Evolutionary conservation across 2,113 vertebrate species (phyloP).

Genomic region (Cyphomyrus discorhynchus): DNA sequence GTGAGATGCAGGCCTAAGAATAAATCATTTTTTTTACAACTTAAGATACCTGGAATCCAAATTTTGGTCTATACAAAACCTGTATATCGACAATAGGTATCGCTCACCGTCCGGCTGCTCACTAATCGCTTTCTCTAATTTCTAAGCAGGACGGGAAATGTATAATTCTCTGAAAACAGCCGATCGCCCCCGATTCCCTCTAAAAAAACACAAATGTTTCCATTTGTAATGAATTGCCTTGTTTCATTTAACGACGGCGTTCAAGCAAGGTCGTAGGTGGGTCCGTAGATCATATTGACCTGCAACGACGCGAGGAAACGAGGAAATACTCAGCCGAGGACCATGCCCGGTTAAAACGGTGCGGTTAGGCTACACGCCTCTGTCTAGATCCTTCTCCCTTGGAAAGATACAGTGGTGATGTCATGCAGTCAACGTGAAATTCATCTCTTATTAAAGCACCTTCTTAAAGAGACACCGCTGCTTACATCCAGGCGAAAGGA

Average conservation of each 20-base stretch:
- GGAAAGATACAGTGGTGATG: conserved; percentile 80
- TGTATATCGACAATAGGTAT: not conserved
- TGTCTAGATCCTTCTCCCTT: conserved; percentile 60
- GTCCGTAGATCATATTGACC: not conserved
- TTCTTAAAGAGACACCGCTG: conserved; percentile 76
- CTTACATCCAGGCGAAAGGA: not conserved
- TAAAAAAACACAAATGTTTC: not conserved
- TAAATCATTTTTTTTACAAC: conserved; percentile 10
- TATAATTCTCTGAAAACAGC: conserved; percentile 1
- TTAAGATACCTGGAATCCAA: not conserved
- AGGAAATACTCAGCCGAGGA: not conserved
- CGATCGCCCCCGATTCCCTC: not conserved
- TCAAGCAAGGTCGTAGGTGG: not conserved
- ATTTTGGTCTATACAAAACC: not conserved
- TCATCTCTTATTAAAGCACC: conserved; percentile 79
- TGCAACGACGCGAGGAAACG: not conserved
- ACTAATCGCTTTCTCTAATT: not conserved
- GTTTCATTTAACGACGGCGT: not conserved
- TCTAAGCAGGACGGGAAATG: not conserved
- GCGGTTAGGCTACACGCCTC: conserved; percentile 69
- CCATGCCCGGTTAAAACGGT: not conserved
- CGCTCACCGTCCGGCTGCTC: not conserved
- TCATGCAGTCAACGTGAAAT: conserved; percentile 81
- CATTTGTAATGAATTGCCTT: not conserved
- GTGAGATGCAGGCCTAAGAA: conserved; percentile 4